phyloP scores from a whole-genome alignment of 2,113 vertebrate genomes.

The Coturnix japonica region DNA sequence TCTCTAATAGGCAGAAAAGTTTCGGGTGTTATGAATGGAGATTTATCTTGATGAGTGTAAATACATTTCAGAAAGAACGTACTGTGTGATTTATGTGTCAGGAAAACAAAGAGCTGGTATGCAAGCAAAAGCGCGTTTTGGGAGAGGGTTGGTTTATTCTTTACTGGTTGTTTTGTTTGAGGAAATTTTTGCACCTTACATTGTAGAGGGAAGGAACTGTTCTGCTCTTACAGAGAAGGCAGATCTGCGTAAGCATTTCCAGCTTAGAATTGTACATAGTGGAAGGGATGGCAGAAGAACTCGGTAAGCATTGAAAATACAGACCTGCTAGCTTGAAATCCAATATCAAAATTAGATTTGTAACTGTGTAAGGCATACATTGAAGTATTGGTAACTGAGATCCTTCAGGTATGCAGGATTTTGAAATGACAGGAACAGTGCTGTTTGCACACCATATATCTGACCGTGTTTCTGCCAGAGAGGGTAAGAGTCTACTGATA shows the following conservation, averaged over 20 bases:
- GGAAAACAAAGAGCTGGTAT: background rate
- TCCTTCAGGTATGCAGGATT: background rate
- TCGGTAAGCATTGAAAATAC: background rate
- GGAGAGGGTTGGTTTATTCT: background rate
- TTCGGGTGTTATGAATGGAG: background rate
- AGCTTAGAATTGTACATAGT: background rate
- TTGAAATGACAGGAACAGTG: background rate
- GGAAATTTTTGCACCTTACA: background rate
- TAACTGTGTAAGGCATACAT: background rate
- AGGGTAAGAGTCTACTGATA: background rate
- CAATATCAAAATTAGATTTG: background rate
- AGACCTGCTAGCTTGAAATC: background rate
- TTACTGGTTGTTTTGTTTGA: background rate
- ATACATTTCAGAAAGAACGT: background rate
- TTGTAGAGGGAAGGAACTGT: background rate
- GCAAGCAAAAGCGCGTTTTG: accelerated
- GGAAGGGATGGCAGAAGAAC: background rate
- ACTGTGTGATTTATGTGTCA: background rate
- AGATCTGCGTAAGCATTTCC: background rate
- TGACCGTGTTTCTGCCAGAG: background rate
- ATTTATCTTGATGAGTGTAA: background rate
- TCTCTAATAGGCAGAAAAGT: background rate
- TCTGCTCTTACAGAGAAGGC: background rate
- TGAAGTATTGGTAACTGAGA: background rate
- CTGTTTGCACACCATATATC: background rate